A percentile compares a stretch with the other conserved stretches of the same genome.
phyloP scores from a whole-genome alignment of 1,140 invertebrate genomes.

The Zaprionus vittiger region DNA sequence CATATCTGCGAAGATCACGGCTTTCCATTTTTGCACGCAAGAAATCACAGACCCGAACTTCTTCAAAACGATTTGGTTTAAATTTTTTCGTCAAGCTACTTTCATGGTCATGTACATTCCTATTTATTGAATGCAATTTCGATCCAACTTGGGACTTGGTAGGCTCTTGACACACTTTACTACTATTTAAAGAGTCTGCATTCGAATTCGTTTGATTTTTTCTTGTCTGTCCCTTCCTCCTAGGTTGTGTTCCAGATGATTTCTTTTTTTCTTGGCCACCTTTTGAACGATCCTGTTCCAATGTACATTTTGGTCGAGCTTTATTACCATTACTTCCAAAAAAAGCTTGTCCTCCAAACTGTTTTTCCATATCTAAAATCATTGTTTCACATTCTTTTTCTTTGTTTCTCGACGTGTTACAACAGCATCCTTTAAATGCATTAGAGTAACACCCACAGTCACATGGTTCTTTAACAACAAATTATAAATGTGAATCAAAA shows the following conservation, averaged over 20 bases:
- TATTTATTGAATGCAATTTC: not conserved
- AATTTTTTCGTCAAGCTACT: no score
- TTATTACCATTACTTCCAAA: not conserved
- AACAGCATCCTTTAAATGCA: not conserved
- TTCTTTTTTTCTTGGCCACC: not conserved
- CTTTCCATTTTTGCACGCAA: slow-evolving; percentile 56
- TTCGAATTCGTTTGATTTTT: not conserved
- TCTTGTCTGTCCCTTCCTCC: not conserved
- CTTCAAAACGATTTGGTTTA: slow-evolving; percentile 34
- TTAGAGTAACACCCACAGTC: not conserved
- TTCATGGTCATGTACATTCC: not conserved
- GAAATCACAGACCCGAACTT: slow-evolving; percentile 57
- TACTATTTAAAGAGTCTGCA: not conserved
- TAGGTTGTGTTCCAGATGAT: not conserved
- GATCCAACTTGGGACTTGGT: not conserved
- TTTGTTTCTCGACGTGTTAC: not conserved
- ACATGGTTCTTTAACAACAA: not conserved
- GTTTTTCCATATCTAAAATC: slow-evolving; percentile 1
- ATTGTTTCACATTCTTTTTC: not conserved
- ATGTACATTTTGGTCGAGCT: not conserved
- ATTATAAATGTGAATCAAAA: not conserved
- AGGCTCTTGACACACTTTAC: not conserved
- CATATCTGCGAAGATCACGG: slow-evolving; percentile 49
- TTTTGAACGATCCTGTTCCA: not conserved
- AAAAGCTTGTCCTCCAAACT: not conserved